Conservation (phyloP, 1,140 invertebrate genomes). For the Bombyx mori region DNA sequence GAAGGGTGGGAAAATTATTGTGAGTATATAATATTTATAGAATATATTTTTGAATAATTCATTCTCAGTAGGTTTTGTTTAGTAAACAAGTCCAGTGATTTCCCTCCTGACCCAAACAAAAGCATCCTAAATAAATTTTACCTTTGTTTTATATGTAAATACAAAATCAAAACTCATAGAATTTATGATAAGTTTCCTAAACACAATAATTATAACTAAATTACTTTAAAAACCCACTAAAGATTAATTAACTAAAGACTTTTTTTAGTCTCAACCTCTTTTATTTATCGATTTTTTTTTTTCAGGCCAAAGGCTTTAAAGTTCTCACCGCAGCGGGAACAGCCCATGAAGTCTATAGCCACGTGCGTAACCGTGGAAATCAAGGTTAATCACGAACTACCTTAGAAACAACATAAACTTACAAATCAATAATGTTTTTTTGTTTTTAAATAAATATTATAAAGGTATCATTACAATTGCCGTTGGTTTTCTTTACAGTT, state of each 20-base stretch:
- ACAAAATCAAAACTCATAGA: not conserved
- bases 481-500: too few species aligned
- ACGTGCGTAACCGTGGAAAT: conserved; percentile 7
- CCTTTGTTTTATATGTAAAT: not conserved
- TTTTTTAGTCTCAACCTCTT: not conserved
- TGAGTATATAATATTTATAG: conserved; percentile 6
- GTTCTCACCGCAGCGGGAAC: conserved; percentile 10
- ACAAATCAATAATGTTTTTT: not conserved
- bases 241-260: not conserved
- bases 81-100: not conserved
- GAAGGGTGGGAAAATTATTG: conserved; percentile 13
- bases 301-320: conserved; percentile 10
- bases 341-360: conserved; percentile 12
- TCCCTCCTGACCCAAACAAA: not conserved
- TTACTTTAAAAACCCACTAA: not conserved
- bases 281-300: conserved; percentile 1
- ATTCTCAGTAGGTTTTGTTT: not conserved
- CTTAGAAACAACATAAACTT: not conserved
- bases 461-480: not conserved
- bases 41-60: not conserved
- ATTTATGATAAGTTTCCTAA: not conserved
- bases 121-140: not conserved
- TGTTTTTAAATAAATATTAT: not conserved
- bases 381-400: conserved; percentile 3
- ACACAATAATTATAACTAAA: not conserved